Base-by-base conservation (phyloP, 2,888 invertebrate species). In the Strigamia transsilvanica region DNA sequence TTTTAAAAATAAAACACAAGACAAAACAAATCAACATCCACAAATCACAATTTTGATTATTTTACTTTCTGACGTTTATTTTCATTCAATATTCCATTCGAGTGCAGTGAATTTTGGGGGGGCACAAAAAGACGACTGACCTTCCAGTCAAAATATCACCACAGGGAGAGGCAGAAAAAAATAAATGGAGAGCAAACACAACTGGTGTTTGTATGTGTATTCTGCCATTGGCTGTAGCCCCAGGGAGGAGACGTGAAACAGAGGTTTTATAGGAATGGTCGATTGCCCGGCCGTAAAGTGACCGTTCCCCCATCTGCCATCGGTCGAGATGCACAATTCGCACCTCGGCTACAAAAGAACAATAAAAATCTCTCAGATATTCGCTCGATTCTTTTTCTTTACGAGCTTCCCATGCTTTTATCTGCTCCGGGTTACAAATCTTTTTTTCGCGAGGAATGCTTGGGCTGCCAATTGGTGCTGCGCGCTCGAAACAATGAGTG, bases 301-400 rank as follows among this genome's bases (percentile, higher is more conserved):
- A 66, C 61, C 61, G 21, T 23, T 66, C 61, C 61, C 61, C 61
- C 61, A 66, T 18, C 61, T 66, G 61, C 61, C 61, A 66, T 66
- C 23, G 23, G 61, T 23, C 12, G 23, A 66, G 61, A 66, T 66
- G 61, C 61, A 66, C 61, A 66, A 66, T 66, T 66, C 61, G 61
- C 61, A 66, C 61, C 61, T 66, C 18, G 61, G 61, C 61, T 66
- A 66, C 61, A 66, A 66, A 66, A 66, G 61, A 66, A 66, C 61
- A 66, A 66, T 66, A 66, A 66, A 46, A 66, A 66, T 66, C 61
- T 66, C 23, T 23, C 61, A 66, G 23, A 66, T 66, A 66, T 66
- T 66, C 61, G 23, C 61, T 66, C 38, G 38, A 38, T 38, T 2
- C 38, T 38, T 38, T 38, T 38, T 38, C 38, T 38, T 38, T 38